Percentiles rank a stretch among this genome's conserved stretches.
Conservation (phyloP, 1,140 invertebrate species). For the Triops cancriformis region DNA sequence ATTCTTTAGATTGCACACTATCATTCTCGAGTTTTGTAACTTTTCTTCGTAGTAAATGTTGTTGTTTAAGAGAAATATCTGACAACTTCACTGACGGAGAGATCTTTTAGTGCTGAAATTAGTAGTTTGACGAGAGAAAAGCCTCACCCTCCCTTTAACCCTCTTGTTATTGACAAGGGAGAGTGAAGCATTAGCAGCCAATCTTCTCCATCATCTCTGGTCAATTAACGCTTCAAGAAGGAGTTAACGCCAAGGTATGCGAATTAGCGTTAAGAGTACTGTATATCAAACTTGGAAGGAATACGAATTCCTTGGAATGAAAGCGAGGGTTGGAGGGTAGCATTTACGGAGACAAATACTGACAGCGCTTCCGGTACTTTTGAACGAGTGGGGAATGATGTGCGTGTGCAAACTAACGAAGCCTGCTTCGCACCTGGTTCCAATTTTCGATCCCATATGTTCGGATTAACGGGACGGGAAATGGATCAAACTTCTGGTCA, state of each 20-base stretch:
- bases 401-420: slow-evolving; percentile 6
- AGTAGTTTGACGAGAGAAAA: too few relatives aligned
- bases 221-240: neutral
- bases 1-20: too few relatives aligned
- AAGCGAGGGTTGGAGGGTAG: neutral
- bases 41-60: too few relatives aligned
- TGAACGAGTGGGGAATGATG: neutral
- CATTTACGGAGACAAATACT: slow-evolving; percentile 6
- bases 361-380: slow-evolving; percentile 4
- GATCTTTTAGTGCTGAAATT: too few relatives aligned
- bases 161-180: too few relatives aligned
- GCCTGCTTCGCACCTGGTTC: slow-evolving; percentile 4
- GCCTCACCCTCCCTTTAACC: too few relatives aligned
- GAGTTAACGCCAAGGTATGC: neutral
- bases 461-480: neutral
- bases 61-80: too few relatives aligned
- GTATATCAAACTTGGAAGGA: neutral
- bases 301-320: neutral
- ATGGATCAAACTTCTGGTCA: neutral
- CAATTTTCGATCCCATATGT: neutral
- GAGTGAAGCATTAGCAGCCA: too few relatives aligned
- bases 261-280: neutral
- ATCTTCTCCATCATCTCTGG: neutral
- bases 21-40: too few relatives aligned
- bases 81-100: too few relatives aligned